These are phyloP conservation scores for Archips xylosteana DNA, from an alignment of 2,888 invertebrate genomes.

Conservation along the genomic window DNA sequence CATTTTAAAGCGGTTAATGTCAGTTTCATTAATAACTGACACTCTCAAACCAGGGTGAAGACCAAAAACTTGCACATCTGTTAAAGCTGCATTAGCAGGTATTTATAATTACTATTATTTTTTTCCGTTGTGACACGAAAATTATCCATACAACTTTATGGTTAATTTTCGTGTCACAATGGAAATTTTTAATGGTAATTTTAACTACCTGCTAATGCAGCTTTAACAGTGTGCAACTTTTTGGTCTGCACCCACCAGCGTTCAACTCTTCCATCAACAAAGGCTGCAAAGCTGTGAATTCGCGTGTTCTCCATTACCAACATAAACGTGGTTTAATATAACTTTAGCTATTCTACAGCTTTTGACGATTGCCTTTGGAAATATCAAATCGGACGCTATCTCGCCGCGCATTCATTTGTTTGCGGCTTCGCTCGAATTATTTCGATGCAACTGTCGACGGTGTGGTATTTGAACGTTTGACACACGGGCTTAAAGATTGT, in stretches of 20 bases:
- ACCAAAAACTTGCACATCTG: no score
- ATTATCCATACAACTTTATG: no score
- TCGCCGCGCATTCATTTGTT: conserved; percentile 32
- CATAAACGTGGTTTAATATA: conserved; percentile 17
- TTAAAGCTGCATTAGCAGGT: no score
- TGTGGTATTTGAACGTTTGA: not conserved
- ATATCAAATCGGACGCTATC: conserved; percentile 29
- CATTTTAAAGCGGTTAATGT: not conserved
- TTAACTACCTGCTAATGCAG: no score
- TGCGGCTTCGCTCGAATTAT: conserved; percentile 14
- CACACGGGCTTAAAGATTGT: not conserved
- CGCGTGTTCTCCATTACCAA: conserved; percentile 28
- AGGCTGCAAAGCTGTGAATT: conserved; percentile 1
- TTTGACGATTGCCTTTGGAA: conserved; percentile 33
- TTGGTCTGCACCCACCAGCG: no score
- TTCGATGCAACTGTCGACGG: conserved; percentile 24
- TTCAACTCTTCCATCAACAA: not conserved
- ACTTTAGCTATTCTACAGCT: conserved; percentile 28
- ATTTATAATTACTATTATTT: no score
- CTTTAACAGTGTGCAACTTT: no score
- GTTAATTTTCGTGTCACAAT: no score
- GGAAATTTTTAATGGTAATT: no score
- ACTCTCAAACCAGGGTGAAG: not conserved
- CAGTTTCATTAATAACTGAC: not conserved
- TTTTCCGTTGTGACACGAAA: no score